Evolutionary conservation across 2,113 vertebrate species (phyloP), one percentile per base, ranked within the genome.

Genomic region (Arothron firmamentum): DNA sequence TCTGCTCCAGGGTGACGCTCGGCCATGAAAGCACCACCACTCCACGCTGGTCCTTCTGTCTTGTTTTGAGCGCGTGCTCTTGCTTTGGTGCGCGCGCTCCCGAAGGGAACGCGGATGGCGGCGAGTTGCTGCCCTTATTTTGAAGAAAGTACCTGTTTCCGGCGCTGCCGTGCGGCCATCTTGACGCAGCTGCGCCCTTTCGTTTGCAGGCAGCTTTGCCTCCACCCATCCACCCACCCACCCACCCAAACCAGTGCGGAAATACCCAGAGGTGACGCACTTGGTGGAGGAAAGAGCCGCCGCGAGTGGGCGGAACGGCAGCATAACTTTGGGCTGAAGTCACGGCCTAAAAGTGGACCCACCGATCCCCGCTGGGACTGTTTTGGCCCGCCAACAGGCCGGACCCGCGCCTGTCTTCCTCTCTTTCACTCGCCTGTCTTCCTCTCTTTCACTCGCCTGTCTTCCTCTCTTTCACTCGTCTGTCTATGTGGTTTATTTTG

Each of bases 251-350:
- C 79, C 74, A 53, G 72, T 76, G 82, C 89, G 89, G 89, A 90
- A 90, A 90, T 89, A 89, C 89, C 87, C 89, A 67, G 62, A 86
- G 90, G 4, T 28, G 87, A 90, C 89, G 88, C 81, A 87, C 67
- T 82, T 75, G 49, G 81, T 78, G 72, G 41, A 74, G 70, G 42
- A 75, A 72, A 82, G 73, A 62, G 38, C 72, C 59, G 53, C 56
- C 49, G 56, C 50, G 66, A 67, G 82, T 70, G 72, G 76, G 81
- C 67, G 75, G 75, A 56, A 58, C 72, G 52, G 55, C 3, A 68
- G 62, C 61, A 80, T 62, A 56, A 77, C 59, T 80, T 63, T 5
- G 43, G 56, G 46, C 45, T 60, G 64, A 41, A 66, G 61, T 80
- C 80, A 83, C 34, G 9, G 34, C 9, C 34, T 21, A 53, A 9